Evolutionary conservation across 2,888 invertebrate genomes (phyloP).

Genomic region (Trypoxylon attenuatum): DNA sequence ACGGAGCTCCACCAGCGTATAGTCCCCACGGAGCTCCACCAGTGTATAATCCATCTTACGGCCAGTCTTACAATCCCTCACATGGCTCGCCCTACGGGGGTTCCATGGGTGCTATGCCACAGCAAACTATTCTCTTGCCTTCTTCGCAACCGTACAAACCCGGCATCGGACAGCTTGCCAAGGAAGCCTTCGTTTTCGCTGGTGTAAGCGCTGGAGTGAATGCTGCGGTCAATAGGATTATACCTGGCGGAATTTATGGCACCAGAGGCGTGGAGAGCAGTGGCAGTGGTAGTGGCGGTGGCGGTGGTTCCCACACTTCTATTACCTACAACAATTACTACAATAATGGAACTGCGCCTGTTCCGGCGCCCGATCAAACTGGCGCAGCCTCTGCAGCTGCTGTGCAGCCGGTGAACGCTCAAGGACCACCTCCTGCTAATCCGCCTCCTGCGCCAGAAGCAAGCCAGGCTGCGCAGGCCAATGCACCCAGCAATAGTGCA

Average conservation of each 20-base stretch:
- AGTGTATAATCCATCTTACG: conserved; percentile 18
- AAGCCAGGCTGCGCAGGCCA: conserved; percentile 20
- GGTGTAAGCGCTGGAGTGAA: conserved; percentile 71
- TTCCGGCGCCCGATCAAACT: conserved; percentile 22
- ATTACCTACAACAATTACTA: conserved; percentile 72
- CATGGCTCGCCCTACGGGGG: conserved; percentile 48
- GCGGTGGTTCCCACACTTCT: conserved; percentile 57
- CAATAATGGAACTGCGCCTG: conserved; percentile 62
- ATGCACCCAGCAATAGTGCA: conserved; percentile 25
- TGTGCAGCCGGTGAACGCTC: background rate
- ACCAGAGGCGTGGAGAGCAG: conserved; percentile 46
- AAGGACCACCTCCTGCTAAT: background rate
- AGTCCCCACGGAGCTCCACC: conserved; percentile 28
- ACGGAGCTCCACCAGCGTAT: background rate
- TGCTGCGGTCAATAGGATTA: conserved; percentile 68
- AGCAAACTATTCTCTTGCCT: conserved; percentile 64
- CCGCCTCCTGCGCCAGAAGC: conserved; percentile 20
- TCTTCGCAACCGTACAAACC: conserved; percentile 56
- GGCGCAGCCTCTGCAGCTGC: conserved; percentile 23
- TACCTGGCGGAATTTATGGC: conserved; percentile 62
- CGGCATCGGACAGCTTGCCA: conserved; percentile 71
- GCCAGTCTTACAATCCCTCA: conserved; percentile 27
- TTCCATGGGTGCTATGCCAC: conserved; percentile 57
- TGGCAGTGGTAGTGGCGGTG: conserved; percentile 19
- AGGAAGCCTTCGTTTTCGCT: conserved; percentile 71